Conservation (phyloP, 2,113 vertebrate species). For the Pteropus alecto region DNA sequence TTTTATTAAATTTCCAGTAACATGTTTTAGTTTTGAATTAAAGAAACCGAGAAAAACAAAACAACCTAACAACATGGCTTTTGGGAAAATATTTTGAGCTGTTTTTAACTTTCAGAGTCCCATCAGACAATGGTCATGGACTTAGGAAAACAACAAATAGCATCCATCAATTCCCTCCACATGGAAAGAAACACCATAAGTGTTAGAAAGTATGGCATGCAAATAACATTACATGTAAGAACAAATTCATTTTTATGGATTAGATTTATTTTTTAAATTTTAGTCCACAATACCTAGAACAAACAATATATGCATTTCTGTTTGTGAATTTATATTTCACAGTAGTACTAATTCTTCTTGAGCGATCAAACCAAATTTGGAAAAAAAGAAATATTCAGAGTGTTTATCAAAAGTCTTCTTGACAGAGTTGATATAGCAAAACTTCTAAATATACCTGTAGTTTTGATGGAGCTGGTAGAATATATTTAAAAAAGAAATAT, state of each 20-base stretch:
- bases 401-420: neutral
- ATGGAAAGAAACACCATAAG: neutral
- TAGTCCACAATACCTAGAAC: neutral
- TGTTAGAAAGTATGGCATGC: neutral
- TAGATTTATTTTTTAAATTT: neutral
- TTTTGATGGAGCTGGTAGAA: neutral
- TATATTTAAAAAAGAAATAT: neutral
- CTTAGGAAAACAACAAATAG: neutral
- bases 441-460: neutral
- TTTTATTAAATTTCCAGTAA: neutral
- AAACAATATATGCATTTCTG: neutral
- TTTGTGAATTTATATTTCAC: neutral
- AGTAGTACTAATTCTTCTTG: neutral
- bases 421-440: neutral
- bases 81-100: neutral
- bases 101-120: neutral
- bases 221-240: neutral
- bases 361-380: neutral
- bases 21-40: neutral
- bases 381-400: neutral
- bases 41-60: neutral
- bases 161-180: fast-evolving
- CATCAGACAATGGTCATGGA: neutral
- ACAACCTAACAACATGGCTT: neutral
- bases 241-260: neutral